These are phyloP conservation scores for Sparus aurata DNA, from an alignment of 2,797 vertebrate genomes.

Conservation along the genomic window DNA sequence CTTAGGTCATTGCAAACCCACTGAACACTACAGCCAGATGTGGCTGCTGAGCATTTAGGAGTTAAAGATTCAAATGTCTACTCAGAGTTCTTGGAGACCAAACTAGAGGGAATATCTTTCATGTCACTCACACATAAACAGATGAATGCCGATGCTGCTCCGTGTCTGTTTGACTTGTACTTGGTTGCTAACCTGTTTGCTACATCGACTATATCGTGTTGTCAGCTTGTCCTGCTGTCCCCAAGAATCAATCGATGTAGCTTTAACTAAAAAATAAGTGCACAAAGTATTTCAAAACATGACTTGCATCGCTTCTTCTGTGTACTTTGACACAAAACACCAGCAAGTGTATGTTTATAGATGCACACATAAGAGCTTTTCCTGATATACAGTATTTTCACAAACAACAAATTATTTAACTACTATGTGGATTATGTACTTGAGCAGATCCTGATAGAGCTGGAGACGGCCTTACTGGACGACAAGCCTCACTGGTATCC, in stretches of 20 bases:
- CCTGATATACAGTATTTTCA: neutral
- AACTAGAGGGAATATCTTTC: neutral
- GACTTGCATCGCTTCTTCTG: neutral
- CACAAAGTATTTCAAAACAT: neutral
- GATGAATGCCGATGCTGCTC: too few relatives aligned
- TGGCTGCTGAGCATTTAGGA: neutral
- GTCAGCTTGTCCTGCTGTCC: too few relatives aligned
- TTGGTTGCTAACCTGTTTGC: too few relatives aligned
- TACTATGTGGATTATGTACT: slow-evolving; percentile 10
- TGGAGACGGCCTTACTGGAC: slow-evolving; percentile 98
- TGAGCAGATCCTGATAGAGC: slow-evolving; percentile 95
- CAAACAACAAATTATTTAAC: slow-evolving; percentile 3
- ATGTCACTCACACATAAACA: too few relatives aligned
- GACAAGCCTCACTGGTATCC: slow-evolving; percentile 99
- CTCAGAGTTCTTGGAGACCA: neutral
- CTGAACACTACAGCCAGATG: neutral
- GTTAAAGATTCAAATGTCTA: neutral
- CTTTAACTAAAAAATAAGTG: too few relatives aligned
- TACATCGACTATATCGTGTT: too few relatives aligned
- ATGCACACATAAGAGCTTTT: neutral
- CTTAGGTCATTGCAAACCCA: too few relatives aligned
- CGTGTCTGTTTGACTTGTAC: too few relatives aligned
- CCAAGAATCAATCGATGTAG: too few relatives aligned
- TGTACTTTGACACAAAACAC: neutral
- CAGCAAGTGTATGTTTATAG: neutral